Evolutionary conservation across 2,797 vertebrate genomes (phyloP).

Genomic region (Aselliscus stoliczkanus): DNA sequence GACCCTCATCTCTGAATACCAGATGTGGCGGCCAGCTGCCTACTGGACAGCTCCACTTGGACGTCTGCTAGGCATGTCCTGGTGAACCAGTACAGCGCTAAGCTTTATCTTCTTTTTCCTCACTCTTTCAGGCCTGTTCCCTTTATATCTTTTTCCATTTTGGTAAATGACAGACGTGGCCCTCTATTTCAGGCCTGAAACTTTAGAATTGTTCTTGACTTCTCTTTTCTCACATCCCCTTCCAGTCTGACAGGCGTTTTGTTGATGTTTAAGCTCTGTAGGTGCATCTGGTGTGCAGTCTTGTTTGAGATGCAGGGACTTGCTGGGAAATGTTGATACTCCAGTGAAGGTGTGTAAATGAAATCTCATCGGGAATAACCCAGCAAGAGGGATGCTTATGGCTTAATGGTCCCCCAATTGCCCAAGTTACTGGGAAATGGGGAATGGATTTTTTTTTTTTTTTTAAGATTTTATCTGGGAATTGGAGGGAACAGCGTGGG

Average conservation of each 20-base stretch:
- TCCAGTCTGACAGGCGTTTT: too few species aligned
- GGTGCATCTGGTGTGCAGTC: not conserved
- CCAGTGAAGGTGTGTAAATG: accelerated
- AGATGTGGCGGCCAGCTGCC: not conserved
- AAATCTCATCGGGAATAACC: not conserved
- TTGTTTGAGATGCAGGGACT: not conserved
- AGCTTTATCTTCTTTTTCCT: not conserved
- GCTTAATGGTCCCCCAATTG: not conserved
- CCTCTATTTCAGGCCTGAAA: not conserved
- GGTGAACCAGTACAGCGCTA: accelerated
- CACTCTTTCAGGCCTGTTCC: not conserved
- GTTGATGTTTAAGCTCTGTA: not conserved
- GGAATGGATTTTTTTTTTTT: not conserved
- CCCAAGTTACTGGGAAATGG: not conserved
- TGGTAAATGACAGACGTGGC: not conserved
- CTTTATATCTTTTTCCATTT: not conserved
- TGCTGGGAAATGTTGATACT: not conserved
- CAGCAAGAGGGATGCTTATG: not conserved
- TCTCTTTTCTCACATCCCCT: not conserved
- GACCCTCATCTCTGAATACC: not conserved
- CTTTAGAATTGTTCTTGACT: not conserved
- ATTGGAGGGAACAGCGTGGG: too few species aligned
- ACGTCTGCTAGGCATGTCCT: accelerated
- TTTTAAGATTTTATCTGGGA: too few species aligned
- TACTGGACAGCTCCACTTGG: too few species aligned